Base-by-base conservation (phyloP, 2,113 vertebrate species). In the Empidonax traillii region DNA sequence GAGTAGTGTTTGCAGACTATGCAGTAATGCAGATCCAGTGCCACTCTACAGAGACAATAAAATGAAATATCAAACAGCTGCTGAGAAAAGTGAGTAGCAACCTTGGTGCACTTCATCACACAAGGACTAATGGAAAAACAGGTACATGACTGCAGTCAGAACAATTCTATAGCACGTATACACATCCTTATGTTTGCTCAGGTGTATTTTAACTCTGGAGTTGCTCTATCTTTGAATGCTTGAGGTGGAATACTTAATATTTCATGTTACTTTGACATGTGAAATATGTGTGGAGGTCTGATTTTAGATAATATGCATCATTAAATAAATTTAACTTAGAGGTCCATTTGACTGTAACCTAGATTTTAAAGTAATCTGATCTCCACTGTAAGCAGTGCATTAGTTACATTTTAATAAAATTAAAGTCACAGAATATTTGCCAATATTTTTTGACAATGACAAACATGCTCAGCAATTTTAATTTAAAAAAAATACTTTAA, bases 161-260 rank as follows among this genome's bases (percentile, higher is more conserved):
- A 17, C n/a, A n/a, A 30, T 22, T 49, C n/a, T 7, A 18, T 2
- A 62, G 12, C 44, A 47, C 0, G 0, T 18, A 75, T 39, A 47
- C 18, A 44, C 8, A 21, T 15, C 31, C 9, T 62, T 2, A 2
- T 35, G 1, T 56, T 62, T 68, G 10, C 28, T 75, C 43, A 47
- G n/a, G 21, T 2, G 4, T 73, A 55, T 77, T 66, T 76, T 59
- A 68, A 58, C 59, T 27, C 28, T 85, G 10, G 6, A 65, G 39
- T 59, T 91, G 8, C 46, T 73, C 10, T 39, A 23, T 3, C 13
- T 88, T 39, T 51, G 14, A 82, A 31, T 53, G 20, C 17, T 61
- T 9, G 3, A 61, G 10, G 18, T 35, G 4, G 19, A 91, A 72
- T 41, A 37, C 10, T 66, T 79, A 53, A 44, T 63, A 44, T 56